These are phyloP conservation scores for Eremobia ochroleuca DNA, from an alignment of 2,888 invertebrate genomes.

Conservation along the genomic window DNA sequence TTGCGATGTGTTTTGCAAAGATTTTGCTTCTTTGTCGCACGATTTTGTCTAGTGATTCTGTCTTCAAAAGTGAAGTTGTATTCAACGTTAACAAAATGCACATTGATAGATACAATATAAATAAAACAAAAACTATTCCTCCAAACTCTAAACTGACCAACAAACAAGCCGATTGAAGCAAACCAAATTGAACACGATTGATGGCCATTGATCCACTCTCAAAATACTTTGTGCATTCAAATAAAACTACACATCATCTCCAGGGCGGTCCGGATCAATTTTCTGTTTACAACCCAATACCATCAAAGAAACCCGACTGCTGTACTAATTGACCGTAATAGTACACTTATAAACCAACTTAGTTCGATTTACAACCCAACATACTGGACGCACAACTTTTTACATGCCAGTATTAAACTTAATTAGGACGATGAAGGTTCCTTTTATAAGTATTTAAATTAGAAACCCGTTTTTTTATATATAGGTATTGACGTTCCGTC, in stretches of 20 bases:
- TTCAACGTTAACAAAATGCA: not conserved
- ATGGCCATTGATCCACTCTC: constrained; percentile 60
- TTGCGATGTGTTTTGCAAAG: not conserved
- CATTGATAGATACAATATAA: constrained; percentile 10
- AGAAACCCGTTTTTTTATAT: constrained; percentile 43
- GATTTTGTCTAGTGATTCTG: not conserved
- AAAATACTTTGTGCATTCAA: constrained; percentile 71
- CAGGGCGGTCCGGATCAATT: constrained; percentile 87
- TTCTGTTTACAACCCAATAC: constrained; percentile 86
- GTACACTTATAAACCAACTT: constrained; percentile 78
- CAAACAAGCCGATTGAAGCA: constrained; percentile 62
- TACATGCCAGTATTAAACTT: constrained; percentile 61
- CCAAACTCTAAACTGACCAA: constrained; percentile 31
- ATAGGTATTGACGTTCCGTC: constrained; percentile 35
- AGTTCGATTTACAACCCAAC: constrained; percentile 71
- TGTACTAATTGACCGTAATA: constrained; percentile 89
- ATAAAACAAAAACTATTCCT: constrained; percentile 38
- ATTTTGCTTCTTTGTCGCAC: not conserved
- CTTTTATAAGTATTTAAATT: constrained; percentile 66
- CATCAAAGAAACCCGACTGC: constrained; percentile 86
- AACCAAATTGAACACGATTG: constrained; percentile 66
- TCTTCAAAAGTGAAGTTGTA: not conserved
- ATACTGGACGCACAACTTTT: constrained; percentile 62
- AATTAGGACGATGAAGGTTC: constrained; percentile 66
- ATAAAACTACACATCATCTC: constrained; percentile 72